phyloP scores from a whole-genome alignment of 1,140 invertebrate species.

The Brachionus koreanus region DNA sequence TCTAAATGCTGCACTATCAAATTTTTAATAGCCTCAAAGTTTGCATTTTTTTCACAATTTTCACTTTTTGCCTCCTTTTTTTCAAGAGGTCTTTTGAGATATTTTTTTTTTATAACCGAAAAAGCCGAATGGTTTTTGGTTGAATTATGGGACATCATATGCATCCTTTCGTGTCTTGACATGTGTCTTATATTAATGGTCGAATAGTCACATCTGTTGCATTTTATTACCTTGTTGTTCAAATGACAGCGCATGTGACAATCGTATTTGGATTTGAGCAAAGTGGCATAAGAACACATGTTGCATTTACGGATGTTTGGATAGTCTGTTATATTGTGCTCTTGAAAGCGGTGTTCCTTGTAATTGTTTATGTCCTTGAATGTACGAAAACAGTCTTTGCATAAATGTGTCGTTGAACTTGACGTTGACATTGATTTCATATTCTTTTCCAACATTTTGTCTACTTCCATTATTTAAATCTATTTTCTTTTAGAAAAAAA shows the following conservation, averaged over 20 bases:
- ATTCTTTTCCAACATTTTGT: background rate
- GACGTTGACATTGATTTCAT: background rate
- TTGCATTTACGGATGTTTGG: slow-evolving; percentile 6
- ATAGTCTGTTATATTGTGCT: slow-evolving; percentile 17
- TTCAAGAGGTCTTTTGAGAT: background rate
- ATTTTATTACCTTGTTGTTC: slow-evolving; percentile 36
- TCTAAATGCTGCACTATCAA: background rate
- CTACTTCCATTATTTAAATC: background rate
- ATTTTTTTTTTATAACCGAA: background rate
- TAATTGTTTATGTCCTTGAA: slow-evolving; percentile 42
- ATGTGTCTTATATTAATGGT: slow-evolving; percentile 40
- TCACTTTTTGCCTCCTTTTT: background rate
- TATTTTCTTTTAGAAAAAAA: background rate
- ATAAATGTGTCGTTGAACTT: background rate
- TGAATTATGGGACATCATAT: background rate
- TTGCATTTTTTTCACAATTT: background rate
- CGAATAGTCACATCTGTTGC: slow-evolving; percentile 24
- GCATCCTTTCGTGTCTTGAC: slow-evolving; percentile 18
- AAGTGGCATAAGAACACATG: slow-evolving; percentile 31
- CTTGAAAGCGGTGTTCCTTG: slow-evolving; percentile 25
- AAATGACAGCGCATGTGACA: slow-evolving; percentile 40
- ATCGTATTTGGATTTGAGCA: slow-evolving; percentile 37
- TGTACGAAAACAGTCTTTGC: slow-evolving; percentile 20
- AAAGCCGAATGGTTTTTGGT: background rate
- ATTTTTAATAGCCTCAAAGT: background rate